These are phyloP conservation scores for Diplodus puntazzo DNA, from an alignment of 2,797 vertebrate genomes.

Conservation along the genomic window DNA sequence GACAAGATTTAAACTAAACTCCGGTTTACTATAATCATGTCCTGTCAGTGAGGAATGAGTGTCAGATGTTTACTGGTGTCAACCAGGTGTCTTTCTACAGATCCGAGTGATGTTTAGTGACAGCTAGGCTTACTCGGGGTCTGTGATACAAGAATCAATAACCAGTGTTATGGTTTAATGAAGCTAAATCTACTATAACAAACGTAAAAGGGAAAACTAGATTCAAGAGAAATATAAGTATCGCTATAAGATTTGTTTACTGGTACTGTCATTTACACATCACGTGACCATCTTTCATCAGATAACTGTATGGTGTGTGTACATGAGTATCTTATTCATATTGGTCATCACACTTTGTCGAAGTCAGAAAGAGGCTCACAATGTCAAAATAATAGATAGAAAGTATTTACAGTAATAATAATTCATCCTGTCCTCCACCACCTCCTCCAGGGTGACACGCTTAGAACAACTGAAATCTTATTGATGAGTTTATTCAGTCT, in stretches of 20 bases:
- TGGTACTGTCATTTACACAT: not conserved
- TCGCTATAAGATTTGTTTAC: not conserved
- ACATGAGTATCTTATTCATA: not conserved
- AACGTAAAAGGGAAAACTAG: not conserved
- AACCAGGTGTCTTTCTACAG: not conserved
- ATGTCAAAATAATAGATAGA: not conserved
- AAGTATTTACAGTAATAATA: not conserved
- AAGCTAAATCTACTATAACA: not conserved
- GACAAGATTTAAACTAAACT: not conserved
- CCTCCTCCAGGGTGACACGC: too few relatives aligned
- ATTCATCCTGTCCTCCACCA: too few relatives aligned
- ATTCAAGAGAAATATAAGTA: not conserved
- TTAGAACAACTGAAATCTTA: too few relatives aligned
- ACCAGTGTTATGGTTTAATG: not conserved
- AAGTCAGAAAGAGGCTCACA: not conserved
- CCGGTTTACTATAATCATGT: not conserved
- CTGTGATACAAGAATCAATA: not conserved
- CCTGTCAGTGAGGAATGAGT: not conserved
- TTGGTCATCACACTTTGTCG: not conserved
- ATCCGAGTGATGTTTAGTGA: not conserved
- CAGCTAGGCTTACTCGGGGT: fast-evolving
- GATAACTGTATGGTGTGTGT: not conserved
- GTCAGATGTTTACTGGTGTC: not conserved
- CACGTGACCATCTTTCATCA: not conserved
- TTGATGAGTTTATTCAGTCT: too few relatives aligned